phyloP scores from a whole-genome alignment of 2,113 vertebrate species.

The Tachysurus vachellii region DNA sequence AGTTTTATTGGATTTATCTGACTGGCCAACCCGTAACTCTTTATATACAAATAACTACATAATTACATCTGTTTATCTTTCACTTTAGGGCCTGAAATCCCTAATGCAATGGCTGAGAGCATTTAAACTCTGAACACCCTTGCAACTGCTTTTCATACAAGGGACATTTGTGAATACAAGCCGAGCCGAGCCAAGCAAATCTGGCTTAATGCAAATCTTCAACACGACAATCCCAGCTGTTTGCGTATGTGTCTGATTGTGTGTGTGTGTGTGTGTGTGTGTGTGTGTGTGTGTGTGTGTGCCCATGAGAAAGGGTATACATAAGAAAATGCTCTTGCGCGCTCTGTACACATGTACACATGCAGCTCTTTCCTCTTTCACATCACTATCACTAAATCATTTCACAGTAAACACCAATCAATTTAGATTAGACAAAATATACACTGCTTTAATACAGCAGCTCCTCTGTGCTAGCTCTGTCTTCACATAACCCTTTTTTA shows the following conservation, averaged over 20 bases:
- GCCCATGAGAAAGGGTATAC: background rate
- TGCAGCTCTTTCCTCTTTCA: background rate
- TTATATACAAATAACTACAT: background rate
- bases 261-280: background rate
- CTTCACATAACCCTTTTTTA: background rate
- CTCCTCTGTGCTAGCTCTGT: background rate
- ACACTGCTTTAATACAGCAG: background rate
- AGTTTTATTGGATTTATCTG: background rate
- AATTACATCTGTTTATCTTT: background rate
- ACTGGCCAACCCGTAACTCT: background rate
- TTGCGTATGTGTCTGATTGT: constrained; percentile 1
- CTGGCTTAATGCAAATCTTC: constrained; percentile 66
- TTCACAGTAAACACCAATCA: background rate
- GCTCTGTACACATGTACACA: background rate
- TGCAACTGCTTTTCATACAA: constrained; percentile 58
- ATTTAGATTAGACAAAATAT: background rate
- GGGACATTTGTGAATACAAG: constrained; percentile 45
- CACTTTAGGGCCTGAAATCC: background rate
- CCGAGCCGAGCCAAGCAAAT: constrained; percentile 66
- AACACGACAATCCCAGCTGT: constrained; percentile 20
- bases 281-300: background rate
- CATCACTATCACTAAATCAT: background rate
- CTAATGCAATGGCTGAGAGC: background rate
- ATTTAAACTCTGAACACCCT: constrained; percentile 25
- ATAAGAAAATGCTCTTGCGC: background rate